Base-by-base conservation (phyloP, 92 coral and sea anemone species). In the Actinernus sp. region DNA sequence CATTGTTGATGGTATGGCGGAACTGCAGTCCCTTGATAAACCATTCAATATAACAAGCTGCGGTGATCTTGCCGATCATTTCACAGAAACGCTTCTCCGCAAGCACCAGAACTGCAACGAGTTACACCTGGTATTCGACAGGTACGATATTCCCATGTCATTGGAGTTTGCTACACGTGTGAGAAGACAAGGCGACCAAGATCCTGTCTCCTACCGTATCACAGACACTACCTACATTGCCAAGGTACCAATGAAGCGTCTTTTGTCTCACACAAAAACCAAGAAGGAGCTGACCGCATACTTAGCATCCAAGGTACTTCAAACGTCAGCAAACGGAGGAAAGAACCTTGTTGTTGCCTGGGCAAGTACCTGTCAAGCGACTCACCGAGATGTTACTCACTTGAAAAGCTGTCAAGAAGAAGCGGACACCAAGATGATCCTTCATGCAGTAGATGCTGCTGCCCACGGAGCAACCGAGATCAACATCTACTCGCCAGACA, bases 351-450 rank as follows among this genome's bases (percentile, higher is more conserved):
- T 52, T 31, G 84, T 73, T 0, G 55, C 71, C 8, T 82, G 73
- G 69, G 80, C 60, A 3, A 26, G 60, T 38, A n/a, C 40, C 16
- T 71, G 91, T 29, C 8, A 47, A 62, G 90, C 78, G 16, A 69
- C 64, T 0, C 65, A 57, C 10, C 63, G 34, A 53, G 60, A 87
- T 49, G 45, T 26, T 44, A 40, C 70, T 9, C 45, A 81, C 41
- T 85, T 87, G 2, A 66, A 49, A 34, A 81, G 85, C 48, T 41
- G 70, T 51, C 93, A 87, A 19, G 85, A 87, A 41, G 88, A 73
- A 36, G 83, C 86, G 7, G 73, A 85, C 58, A 84, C 85, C 21
- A 71, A 78, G 53, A 43, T 86, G 26, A 26, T 79, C 26, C 32
- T 86, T 9, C 87, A 86, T 59, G 92, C 92, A 14, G 51, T 63